These are phyloP conservation scores for Casuarius casuarius DNA, from an alignment of 2,113 vertebrate species.

Conservation along the genomic window DNA sequence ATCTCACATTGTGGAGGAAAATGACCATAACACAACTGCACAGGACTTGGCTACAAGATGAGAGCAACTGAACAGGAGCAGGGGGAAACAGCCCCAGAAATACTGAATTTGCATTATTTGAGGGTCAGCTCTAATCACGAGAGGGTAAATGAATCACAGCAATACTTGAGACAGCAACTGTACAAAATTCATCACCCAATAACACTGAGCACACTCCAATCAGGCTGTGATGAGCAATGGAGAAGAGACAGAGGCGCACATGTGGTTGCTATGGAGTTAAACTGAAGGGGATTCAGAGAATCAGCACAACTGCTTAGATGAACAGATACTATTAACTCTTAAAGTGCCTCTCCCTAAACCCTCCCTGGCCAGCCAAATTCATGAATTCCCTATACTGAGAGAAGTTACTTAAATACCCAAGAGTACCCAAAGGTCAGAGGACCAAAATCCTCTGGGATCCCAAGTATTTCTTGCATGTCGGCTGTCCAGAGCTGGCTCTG, in stretches of 20 bases:
- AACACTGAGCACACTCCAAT: background rate
- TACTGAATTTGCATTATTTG: background rate
- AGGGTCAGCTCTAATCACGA: background rate
- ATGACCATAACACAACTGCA: background rate
- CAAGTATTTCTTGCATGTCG: background rate
- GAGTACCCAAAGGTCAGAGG: background rate
- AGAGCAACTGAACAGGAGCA: background rate
- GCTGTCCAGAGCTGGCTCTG: background rate
- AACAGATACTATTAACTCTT: background rate
- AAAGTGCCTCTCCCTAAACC: background rate
- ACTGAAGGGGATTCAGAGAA: background rate
- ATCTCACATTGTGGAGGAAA: background rate
- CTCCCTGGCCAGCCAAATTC: background rate
- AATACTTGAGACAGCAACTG: background rate
- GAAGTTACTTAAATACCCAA: background rate
- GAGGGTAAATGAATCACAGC: background rate
- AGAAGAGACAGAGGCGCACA: background rate
- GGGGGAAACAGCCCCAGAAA: background rate
- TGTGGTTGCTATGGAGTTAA: constrained; percentile 59
- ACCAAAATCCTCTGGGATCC: background rate
- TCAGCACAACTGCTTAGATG: background rate
- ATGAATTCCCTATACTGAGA: background rate
- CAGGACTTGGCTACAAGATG: background rate
- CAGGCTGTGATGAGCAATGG: background rate
- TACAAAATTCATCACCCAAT: background rate